Conservation (phyloP, 2,888 invertebrate species). For the Octonoba sinensis region DNA sequence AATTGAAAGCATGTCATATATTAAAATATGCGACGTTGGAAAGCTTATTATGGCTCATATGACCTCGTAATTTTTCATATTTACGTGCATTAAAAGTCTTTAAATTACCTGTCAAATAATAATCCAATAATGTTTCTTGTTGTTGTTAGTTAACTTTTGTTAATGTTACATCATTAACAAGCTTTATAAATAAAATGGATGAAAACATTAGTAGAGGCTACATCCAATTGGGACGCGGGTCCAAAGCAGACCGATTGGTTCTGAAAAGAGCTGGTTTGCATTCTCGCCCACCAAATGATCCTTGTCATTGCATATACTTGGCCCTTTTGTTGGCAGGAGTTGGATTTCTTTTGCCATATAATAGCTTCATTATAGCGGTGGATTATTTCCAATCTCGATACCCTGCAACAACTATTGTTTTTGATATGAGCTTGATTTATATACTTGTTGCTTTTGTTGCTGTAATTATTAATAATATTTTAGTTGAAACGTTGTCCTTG, state of each 20-base stretch:
- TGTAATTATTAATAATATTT: slow-evolving; percentile 85
- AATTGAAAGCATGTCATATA: no score
- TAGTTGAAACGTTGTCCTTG: slow-evolving; percentile 85
- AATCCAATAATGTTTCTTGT: no score
- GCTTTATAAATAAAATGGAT: slow-evolving; percentile 57
- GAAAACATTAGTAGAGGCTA: slow-evolving; percentile 66
- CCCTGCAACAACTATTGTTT: slow-evolving; percentile 86
- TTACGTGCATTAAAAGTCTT: no score
- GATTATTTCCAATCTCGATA: slow-evolving; percentile 91
- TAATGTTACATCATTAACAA: not conserved
- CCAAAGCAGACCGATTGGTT: slow-evolving; percentile 39
- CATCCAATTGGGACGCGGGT: slow-evolving; percentile 51
- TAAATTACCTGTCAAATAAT: no score
- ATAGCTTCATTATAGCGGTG: slow-evolving; percentile 94
- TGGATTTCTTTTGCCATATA: slow-evolving; percentile 91
- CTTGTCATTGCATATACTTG: slow-evolving; percentile 80
- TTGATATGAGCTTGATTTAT: slow-evolving; percentile 93
- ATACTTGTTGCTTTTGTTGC: slow-evolving; percentile 90
- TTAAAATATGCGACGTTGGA: no score
- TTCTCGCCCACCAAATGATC: slow-evolving; percentile 67
- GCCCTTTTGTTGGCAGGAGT: slow-evolving; percentile 87
- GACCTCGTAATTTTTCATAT: no score
- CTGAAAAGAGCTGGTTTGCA: slow-evolving; percentile 23
- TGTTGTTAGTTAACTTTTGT: no score
- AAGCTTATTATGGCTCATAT: no score